phyloP scores from a whole-genome alignment of 2,797 vertebrate genomes.

The Falco berigora region DNA sequence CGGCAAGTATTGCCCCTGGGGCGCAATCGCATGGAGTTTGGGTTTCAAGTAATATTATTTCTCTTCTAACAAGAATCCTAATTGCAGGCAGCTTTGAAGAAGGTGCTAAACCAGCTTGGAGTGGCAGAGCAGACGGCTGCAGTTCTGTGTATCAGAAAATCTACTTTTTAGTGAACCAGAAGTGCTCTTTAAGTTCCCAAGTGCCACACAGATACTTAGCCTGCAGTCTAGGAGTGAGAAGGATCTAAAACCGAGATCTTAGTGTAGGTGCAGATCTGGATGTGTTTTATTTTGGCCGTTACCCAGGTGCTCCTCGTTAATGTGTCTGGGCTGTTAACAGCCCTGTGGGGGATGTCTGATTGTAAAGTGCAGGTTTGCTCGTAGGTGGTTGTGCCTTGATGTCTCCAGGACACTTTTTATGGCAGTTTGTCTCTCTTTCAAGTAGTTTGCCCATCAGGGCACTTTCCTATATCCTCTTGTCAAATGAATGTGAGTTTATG shows the following conservation, averaged over 20 bases:
- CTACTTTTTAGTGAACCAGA: background rate
- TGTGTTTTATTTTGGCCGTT: conserved; percentile 57
- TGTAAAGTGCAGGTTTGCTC: conserved; percentile 38
- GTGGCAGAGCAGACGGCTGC: background rate
- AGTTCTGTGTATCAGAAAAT: background rate
- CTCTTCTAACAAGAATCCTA: conserved; percentile 3
- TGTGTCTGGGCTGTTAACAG: conserved; percentile 63
- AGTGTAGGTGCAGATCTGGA: conserved; percentile 12
- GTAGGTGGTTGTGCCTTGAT: conserved; percentile 51
- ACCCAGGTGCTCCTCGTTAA: conserved; percentile 67
- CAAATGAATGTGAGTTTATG: background rate
- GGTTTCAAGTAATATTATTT: conserved; percentile 32
- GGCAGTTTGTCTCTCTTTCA: conserved; percentile 9
- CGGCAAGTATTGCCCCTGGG: conserved; percentile 22
- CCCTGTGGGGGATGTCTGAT: conserved; percentile 48
- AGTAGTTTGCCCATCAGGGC: background rate
- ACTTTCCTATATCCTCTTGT: background rate
- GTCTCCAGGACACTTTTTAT: conserved; percentile 8
- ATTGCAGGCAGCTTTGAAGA: conserved; percentile 19
- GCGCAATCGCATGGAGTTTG: conserved; percentile 13
- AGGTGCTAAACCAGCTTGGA: background rate
- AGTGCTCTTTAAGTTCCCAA: background rate
- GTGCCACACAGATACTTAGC: background rate
- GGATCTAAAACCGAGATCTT: background rate
- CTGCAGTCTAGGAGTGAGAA: background rate